Evolutionary conservation across 2,113 vertebrate species (phyloP), one percentile per base, ranked within the genome.

Genomic region (Lipotes vexillifer): DNA sequence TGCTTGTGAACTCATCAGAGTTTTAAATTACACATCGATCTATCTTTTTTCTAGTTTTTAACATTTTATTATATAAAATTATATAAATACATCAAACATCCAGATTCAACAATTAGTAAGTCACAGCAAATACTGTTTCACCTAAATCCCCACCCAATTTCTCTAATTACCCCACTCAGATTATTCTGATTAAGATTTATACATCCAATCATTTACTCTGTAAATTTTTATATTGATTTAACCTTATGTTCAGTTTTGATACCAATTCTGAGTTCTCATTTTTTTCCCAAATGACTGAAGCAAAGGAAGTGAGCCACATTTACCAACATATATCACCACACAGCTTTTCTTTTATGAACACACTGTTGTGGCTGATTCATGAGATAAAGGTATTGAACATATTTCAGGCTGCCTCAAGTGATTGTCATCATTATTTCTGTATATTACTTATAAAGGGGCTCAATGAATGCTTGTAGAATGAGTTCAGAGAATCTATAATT

Each of bases 21-120:
- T 94, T 97, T 97, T 94, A 94, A 95, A 97, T 82, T 89, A 44
- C 68, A 81, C 89, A 96, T 87, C 93, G 82, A 94, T 91, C 21
- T 52, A 52, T 52, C 52, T 75, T 84, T 91, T 86, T 83, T 33
- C 12, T 69, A 82, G n/a, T 38, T 77, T 90, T 78, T 83, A 93
- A 57, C 20, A 31, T 61, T 84, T 75, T 90, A 88, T 72, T 94
- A 44, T 18, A 20, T 8, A 93, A 81, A 80, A 72, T 68, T 85
- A 41, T 55, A 84, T 81, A 38, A 65, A 49, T 69, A 77, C 44
- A 75, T 27, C 10, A 85, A 68, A 17, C 0, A 71, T 57, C 17
- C 4, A 80, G 25, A 18, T 93, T 95, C 29, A 84, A 20, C 8
- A 91, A 52, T 63, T 87, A 91, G 83, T 49, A 77, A 75, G 18